These are phyloP conservation scores for Frankliniella fusca DNA, from an alignment of 2,888 invertebrate genomes.

Conservation along the genomic window DNA sequence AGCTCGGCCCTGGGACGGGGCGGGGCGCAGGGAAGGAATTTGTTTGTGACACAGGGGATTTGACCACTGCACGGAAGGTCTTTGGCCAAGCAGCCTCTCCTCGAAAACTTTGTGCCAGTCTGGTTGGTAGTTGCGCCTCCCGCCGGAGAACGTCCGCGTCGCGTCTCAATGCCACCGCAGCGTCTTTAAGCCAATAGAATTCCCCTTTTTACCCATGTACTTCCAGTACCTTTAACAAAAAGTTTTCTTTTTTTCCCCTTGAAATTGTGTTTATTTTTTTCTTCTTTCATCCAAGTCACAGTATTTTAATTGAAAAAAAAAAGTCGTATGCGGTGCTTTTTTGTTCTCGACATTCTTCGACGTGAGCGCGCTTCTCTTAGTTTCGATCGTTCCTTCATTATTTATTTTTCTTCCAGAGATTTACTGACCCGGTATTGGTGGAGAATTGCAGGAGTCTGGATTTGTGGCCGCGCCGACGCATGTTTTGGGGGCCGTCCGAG, in stretches of 20 bases:
- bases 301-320: neutral
- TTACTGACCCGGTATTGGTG: conserved; percentile 82
- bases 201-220: no score
- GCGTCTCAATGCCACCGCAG: neutral
- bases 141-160: neutral
- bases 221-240: no score
- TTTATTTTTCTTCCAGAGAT: neutral
- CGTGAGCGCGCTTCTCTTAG: no score
- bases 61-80: conserved; percentile 3
- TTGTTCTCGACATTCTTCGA: no score
- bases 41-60: neutral
- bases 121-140: neutral
- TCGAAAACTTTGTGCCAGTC: conserved; percentile 23
- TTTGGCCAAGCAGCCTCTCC: conserved; percentile 5
- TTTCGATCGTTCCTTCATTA: neutral
- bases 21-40: neutral
- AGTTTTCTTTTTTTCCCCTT: no score
- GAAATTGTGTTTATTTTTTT: no score
- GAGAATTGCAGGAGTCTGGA: conserved; percentile 86
- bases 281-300: no score
- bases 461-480: conserved; percentile 84
- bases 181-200: neutral
- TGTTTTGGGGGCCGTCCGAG: conserved; percentile 74
- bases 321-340: no score
- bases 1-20: neutral